phyloP scores from a whole-genome alignment of 2,113 vertebrate genomes.

The Dipodomys merriami region DNA sequence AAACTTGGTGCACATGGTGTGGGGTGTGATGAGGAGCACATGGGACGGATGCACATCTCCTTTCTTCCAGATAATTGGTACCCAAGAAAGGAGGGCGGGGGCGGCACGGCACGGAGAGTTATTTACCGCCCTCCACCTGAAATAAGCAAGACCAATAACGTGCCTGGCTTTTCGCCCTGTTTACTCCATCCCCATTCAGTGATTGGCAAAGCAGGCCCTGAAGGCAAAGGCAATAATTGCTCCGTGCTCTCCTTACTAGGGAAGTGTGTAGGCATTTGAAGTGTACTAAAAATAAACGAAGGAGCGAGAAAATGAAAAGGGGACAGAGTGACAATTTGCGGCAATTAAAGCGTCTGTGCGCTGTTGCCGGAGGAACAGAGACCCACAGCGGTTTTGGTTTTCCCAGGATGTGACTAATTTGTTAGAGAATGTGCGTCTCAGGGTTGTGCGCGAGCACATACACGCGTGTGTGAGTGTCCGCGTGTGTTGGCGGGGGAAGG shows the following conservation, averaged over 20 bases:
- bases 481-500: too few relatives aligned
- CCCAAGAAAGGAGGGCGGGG: constrained; percentile 66
- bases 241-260: constrained; percentile 80
- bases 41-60: constrained; percentile 45
- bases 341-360: constrained; percentile 84
- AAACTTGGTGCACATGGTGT: constrained; percentile 20
- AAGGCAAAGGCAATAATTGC: constrained; percentile 86
- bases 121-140: constrained; percentile 79
- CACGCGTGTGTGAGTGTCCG: neutral
- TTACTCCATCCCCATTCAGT: constrained; percentile 81
- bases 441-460: neutral
- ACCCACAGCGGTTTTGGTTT: constrained; percentile 77
- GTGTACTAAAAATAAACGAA: constrained; percentile 86
- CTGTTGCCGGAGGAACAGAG: constrained; percentile 64
- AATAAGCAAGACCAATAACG: constrained; percentile 83
- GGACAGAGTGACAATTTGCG: constrained; percentile 82
- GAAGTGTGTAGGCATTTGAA: constrained; percentile 85
- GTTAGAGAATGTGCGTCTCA: constrained; percentile 56
- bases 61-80: constrained; percentile 78
- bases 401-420: constrained; percentile 71
- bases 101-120: constrained; percentile 58
- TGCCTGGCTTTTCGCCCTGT: constrained; percentile 74
- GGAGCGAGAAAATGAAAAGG: constrained; percentile 80
- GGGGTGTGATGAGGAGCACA: neutral
- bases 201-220: constrained; percentile 85